Evolutionary conservation across 2,888 invertebrate genomes (phyloP).

Genomic region (Diogma glabrata): DNA sequence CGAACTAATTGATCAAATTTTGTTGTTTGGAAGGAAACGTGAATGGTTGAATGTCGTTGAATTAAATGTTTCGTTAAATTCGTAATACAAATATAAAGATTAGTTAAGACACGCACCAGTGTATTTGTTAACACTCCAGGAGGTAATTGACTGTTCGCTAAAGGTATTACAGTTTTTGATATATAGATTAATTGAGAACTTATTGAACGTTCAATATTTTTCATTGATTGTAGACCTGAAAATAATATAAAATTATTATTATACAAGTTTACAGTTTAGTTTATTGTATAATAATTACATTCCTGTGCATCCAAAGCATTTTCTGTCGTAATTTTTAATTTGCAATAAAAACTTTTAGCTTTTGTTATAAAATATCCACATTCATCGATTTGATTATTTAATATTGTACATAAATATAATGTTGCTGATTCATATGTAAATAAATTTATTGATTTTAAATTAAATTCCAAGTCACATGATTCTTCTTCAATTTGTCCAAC

Average conservation of each 20-base stretch:
- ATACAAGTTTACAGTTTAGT: neutral
- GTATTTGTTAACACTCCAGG: constrained; percentile 43
- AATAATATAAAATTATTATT: constrained; percentile 7
- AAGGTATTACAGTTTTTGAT: constrained; percentile 39
- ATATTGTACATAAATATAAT: constrained; percentile 25
- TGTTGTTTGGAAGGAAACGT: constrained; percentile 25
- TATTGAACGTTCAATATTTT: constrained; percentile 42
- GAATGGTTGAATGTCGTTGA: constrained; percentile 34
- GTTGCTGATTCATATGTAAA: constrained; percentile 26
- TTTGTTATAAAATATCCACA: constrained; percentile 33
- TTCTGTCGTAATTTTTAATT: constrained; percentile 36
- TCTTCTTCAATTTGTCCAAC: constrained; percentile 26
- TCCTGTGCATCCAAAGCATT: constrained; percentile 29
- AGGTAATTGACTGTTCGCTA: constrained; percentile 41
- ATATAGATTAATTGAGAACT: constrained; percentile 46
- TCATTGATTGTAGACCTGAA: constrained; percentile 37
- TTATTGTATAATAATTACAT: constrained; percentile 19
- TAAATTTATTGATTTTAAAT: constrained; percentile 28
- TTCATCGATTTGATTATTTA: constrained; percentile 32
- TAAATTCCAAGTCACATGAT: constrained; percentile 18
- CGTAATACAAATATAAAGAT: constrained; percentile 42
- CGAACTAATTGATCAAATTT: constrained; percentile 40
- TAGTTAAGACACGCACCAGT: constrained; percentile 43
- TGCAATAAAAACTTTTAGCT: constrained; percentile 37
- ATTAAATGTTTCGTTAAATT: constrained; percentile 48